Conservation (phyloP, 2,113 vertebrate species). For the Saguinus midas region DNA sequence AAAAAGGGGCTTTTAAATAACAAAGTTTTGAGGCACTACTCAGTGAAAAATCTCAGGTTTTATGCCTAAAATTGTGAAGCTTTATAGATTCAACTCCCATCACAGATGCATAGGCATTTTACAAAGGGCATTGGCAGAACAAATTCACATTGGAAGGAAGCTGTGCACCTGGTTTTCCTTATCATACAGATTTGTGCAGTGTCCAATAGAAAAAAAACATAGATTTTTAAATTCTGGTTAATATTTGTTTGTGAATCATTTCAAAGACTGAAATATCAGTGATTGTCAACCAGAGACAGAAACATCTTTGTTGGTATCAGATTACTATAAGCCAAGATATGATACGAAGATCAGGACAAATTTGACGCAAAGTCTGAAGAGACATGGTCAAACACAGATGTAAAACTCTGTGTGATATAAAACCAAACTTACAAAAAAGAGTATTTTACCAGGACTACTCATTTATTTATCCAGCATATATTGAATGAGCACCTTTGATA, state of each 20-base stretch:
- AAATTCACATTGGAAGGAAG: slow-evolving; percentile 35
- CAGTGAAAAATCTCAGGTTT: not conserved
- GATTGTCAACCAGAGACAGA: not conserved
- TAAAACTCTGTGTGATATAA: not conserved
- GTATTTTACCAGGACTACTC: not conserved
- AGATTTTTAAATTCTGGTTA: slow-evolving; percentile 22
- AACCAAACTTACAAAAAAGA: not conserved
- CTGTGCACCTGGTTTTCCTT: not conserved
- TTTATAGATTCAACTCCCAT: not conserved
- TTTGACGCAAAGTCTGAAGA: not conserved
- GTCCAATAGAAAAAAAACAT: not conserved
- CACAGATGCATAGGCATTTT: slow-evolving; percentile 13
- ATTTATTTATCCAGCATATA: not conserved
- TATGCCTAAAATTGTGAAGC: not conserved
- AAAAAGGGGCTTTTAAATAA: not conserved
- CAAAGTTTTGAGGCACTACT: not conserved
- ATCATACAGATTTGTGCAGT: slow-evolving; percentile 15
- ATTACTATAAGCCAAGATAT: not conserved
- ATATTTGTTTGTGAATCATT: not conserved
- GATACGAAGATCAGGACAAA: not conserved
- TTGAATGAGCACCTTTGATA: not conserved
- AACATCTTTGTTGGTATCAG: not conserved
- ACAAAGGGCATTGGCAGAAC: not conserved
- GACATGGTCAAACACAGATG: not conserved
- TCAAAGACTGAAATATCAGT: not conserved